Percentiles rank a stretch among this genome's conserved stretches.
phyloP scores from a whole-genome alignment of 2,113 vertebrate genomes.

The Albula goreensis region DNA sequence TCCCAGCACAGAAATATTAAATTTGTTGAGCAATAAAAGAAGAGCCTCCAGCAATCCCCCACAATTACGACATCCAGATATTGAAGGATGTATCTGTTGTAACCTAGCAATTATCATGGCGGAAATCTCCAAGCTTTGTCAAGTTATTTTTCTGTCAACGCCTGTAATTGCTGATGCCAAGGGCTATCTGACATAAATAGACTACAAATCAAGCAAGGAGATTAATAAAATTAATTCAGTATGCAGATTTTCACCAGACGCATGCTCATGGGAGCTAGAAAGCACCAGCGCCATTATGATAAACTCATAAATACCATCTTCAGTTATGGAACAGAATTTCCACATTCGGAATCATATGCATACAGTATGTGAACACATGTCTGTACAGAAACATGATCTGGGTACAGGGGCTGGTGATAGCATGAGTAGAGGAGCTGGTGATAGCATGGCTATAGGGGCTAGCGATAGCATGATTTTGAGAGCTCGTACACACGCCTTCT shows the following conservation, averaged over 20 bases:
- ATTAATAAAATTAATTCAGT: constrained; percentile 18
- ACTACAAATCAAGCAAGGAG: constrained; percentile 8
- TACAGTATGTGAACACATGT: neutral
- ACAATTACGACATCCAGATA: constrained; percentile 15
- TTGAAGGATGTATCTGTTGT: neutral
- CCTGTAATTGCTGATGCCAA: constrained; percentile 12
- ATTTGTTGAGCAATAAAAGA: constrained; percentile 12
- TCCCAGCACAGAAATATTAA: neutral
- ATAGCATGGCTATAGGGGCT: neutral
- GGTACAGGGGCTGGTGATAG: neutral
- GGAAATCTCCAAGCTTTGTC: neutral
- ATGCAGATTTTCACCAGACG: constrained; percentile 17
- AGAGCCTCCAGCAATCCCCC: neutral
- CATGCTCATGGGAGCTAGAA: constrained; percentile 4
- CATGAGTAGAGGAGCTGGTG: neutral
- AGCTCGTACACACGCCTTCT: neutral
- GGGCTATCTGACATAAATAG: neutral
- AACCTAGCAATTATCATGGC: constrained; percentile 13
- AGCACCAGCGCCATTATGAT: constrained; percentile 1
- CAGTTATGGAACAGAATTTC: constrained; percentile 5
- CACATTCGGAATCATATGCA: neutral
- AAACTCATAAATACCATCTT: constrained; percentile 8
- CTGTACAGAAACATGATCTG: neutral
- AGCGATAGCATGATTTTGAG: neutral
- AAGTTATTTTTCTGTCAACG: constrained; percentile 5